Evolutionary conservation across 1,140 invertebrate species (phyloP).

Genomic region (Limonius californicus): DNA sequence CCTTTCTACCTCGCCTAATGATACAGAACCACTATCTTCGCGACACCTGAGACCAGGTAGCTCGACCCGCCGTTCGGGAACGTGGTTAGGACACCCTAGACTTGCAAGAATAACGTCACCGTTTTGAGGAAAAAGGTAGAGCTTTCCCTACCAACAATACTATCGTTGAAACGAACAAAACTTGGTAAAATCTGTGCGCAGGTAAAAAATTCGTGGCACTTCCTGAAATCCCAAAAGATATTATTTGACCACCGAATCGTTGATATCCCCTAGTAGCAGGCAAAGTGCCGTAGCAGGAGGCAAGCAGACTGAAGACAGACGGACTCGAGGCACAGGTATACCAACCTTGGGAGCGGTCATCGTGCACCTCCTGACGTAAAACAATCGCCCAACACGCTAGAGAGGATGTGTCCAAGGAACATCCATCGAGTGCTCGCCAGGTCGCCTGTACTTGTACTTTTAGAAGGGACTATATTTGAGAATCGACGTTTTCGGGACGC

Average conservation of each 20-base stretch:
- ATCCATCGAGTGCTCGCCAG: background rate
- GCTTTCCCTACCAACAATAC: background rate
- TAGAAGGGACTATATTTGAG: conserved; percentile 27
- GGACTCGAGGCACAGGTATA: conserved; percentile 26
- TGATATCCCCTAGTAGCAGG: background rate
- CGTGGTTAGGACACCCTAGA: background rate
- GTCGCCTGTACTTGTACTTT: conserved; percentile 24
- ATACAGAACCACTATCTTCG: background rate
- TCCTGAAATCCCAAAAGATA: conserved; percentile 3
- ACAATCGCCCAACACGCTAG: background rate
- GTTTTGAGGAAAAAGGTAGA: background rate
- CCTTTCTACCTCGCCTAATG: conserved; percentile 3
- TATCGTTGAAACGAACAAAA: background rate
- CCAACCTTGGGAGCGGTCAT: conserved; percentile 29
- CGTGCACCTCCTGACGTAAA: conserved; percentile 17
- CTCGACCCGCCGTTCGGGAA: too few species aligned
- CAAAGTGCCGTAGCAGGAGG: background rate
- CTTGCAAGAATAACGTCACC: background rate
- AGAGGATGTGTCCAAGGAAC: background rate
- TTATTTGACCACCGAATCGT: background rate
- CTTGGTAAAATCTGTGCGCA: background rate
- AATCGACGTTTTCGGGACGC: conserved; percentile 25
- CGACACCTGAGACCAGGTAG: conserved; percentile 6
- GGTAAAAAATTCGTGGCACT: conserved; percentile 10
- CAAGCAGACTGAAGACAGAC: conserved; percentile 27